Percentiles rank a stretch among this genome's conserved stretches.
Conservation (phyloP, 2,797 vertebrate species). For the Anabacerthia variegaticeps region DNA sequence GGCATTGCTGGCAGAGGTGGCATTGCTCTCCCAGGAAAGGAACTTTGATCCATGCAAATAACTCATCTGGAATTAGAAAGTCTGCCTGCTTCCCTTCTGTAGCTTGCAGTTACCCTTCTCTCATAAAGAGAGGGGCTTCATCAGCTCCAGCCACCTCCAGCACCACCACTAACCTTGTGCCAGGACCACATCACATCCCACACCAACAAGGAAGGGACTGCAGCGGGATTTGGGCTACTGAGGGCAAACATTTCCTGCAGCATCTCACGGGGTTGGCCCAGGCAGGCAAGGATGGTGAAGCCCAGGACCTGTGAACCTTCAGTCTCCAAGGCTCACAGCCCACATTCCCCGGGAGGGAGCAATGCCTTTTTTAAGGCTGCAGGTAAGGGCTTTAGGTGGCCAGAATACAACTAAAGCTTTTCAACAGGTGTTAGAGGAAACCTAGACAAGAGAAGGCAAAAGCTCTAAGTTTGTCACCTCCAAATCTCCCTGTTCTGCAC, state of each 20-base stretch:
- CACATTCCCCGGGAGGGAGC: not conserved
- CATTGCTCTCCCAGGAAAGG: not conserved
- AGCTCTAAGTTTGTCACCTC: not conserved
- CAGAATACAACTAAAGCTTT: not conserved
- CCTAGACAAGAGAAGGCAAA: not conserved
- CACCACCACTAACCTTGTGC: accelerated
- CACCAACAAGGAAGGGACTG: not conserved
- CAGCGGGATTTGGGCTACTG: not conserved
- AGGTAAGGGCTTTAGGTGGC: not conserved
- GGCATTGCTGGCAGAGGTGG: not conserved
- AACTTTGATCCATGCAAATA: not conserved
- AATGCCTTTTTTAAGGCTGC: not conserved
- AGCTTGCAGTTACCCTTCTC: not conserved
- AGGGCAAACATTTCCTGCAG: not conserved
- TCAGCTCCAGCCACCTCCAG: not conserved
- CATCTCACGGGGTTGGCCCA: accelerated
- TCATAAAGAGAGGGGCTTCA: not conserved
- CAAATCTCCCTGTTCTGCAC: accelerated
- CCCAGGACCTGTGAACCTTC: accelerated
- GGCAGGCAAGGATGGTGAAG: not conserved
- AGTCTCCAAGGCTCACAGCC: not conserved
- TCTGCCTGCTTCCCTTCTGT: not conserved
- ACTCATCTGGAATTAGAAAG: accelerated
- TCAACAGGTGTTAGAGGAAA: not conserved
- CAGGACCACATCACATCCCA: accelerated